Base-by-base conservation (phyloP, 1,140 invertebrate genomes). In the Hylaeus anthracinus region DNA sequence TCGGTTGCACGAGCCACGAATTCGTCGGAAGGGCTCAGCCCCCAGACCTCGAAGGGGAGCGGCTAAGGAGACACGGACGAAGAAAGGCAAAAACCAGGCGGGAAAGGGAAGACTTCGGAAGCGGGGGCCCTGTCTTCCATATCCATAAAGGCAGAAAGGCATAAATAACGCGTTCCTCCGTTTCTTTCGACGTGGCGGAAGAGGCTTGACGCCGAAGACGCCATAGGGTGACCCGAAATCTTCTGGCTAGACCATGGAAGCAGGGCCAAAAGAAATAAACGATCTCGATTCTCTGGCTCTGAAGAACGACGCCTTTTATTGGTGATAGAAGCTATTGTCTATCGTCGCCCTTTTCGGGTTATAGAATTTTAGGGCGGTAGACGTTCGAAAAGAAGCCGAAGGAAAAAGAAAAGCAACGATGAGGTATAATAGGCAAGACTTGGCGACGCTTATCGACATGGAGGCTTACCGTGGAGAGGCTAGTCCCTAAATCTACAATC, bases 141-240 rank as follows among this genome's bases (percentile, higher is more conserved):
- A 72, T 63, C 75, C 83, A 86, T 76, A 74, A 82, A 82, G 61
- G 83, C 83, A 72, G 65, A 82, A 77, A 79, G 75, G 72, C 75
- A 82, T 86, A 85, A 86, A 85, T 86, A 86, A 86, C 77, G 75
- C 66, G 85, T 72, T 70, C 14, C 72, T 80, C 15, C 43, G 75
- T 86, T 82, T 85, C 79, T 76, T 79, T 53, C 70, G 5, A 63
- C 70, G 53, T 56, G n/a, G 37, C 41, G 82, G 78, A 83, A 58
- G 79, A 45, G 76, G 65, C n/a, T 69, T 69, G 53, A 73, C 73
- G 51, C 72, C 26, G 41, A n/a, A 37, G 60, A 48, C 48, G 10
- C 26, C 39, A 43, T 43, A 51, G 58, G 61, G 51, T 15, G 5
- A 14, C 37, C 51, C 48, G 48, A 41, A 26, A 41, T 53, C 53